phyloP scores from a whole-genome alignment of 2,888 invertebrate genomes.

The Eupithecia pulchellata region DNA sequence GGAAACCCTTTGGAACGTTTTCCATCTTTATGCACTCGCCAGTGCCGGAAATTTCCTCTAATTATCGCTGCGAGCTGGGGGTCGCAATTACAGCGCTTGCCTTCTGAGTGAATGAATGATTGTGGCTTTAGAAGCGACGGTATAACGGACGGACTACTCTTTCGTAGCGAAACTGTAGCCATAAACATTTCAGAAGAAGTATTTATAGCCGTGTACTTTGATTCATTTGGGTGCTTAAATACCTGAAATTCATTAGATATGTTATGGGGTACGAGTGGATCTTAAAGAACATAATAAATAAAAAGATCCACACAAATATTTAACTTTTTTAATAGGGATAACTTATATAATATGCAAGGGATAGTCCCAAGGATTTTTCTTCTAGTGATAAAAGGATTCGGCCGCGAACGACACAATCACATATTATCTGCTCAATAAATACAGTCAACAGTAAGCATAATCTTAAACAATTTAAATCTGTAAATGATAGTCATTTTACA shows the following conservation, averaged over 20 bases:
- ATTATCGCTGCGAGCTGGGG: slow-evolving; percentile 42
- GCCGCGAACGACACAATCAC: slow-evolving; percentile 80
- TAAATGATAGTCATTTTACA: slow-evolving; percentile 82
- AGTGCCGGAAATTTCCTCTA: slow-evolving; percentile 45
- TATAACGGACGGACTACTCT: background rate
- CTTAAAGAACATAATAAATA: slow-evolving; percentile 46
- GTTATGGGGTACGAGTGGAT: background rate
- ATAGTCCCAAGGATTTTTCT: slow-evolving; percentile 79
- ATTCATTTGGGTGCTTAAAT: background rate
- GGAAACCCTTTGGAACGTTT: slow-evolving; percentile 21
- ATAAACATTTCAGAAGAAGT: background rate
- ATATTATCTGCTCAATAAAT: slow-evolving; percentile 84
- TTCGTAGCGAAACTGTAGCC: background rate
- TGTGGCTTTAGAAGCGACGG: slow-evolving; percentile 21
- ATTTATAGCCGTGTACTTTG: background rate
- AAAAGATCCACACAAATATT: slow-evolving; percentile 57
- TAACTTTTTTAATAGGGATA: slow-evolving; percentile 85
- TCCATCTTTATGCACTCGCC: slow-evolving; percentile 19
- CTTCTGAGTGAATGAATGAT: slow-evolving; percentile 16
- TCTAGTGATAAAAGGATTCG: slow-evolving; percentile 82
- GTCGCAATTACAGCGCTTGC: slow-evolving; percentile 27
- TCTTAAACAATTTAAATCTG: slow-evolving; percentile 82
- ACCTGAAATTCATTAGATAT: background rate
- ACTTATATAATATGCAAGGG: slow-evolving; percentile 85
- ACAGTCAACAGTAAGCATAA: slow-evolving; percentile 85